phyloP scores from a whole-genome alignment of 2,797 vertebrate genomes.

The Notoglanidium macrostoma region DNA sequence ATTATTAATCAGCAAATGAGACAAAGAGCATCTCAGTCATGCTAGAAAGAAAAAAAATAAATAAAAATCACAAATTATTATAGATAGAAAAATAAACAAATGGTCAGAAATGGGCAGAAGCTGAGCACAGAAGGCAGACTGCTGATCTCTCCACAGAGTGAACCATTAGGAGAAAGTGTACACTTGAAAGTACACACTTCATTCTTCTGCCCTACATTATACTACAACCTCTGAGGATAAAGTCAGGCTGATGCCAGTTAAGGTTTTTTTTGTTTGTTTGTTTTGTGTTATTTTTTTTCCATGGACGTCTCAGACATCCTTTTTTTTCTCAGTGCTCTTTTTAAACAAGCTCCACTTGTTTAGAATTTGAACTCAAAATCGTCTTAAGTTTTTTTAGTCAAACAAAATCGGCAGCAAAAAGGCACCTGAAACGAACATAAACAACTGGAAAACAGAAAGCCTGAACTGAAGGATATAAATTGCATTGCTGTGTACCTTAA shows the following conservation, averaged over 20 bases:
- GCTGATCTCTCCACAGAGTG: constrained; percentile 66
- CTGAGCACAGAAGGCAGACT: constrained; percentile 77
- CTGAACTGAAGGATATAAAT: constrained; percentile 66
- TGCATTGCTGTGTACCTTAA: constrained; percentile 70
- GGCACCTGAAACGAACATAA: constrained; percentile 65
- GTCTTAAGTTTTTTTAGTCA: constrained; percentile 59
- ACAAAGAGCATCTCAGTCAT: constrained; percentile 76
- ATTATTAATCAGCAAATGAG: constrained; percentile 74
- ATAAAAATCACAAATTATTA: constrained; percentile 66
- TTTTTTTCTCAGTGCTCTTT: constrained; percentile 68
- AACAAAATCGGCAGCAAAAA: constrained; percentile 80
- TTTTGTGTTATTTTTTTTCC: constrained; percentile 37
- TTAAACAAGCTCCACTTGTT: constrained; percentile 73
- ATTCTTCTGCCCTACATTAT: constrained; percentile 44
- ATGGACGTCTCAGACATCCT: constrained; percentile 59
- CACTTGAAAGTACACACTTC: constrained; percentile 37
- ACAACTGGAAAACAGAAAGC: constrained; percentile 56
- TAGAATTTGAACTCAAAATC: constrained; percentile 68
- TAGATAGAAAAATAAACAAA: constrained; percentile 62
- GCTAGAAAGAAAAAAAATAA: constrained; percentile 77
- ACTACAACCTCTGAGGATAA: constrained; percentile 56
- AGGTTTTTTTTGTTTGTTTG: constrained; percentile 15
- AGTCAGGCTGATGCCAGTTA: constrained; percentile 60
- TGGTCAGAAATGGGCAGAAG: constrained; percentile 68
- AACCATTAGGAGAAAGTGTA: constrained; percentile 52